Percentiles rank a stretch among this genome's conserved stretches.
phyloP scores from a whole-genome alignment of 2,888 invertebrate species.

The Papilio protenor region DNA sequence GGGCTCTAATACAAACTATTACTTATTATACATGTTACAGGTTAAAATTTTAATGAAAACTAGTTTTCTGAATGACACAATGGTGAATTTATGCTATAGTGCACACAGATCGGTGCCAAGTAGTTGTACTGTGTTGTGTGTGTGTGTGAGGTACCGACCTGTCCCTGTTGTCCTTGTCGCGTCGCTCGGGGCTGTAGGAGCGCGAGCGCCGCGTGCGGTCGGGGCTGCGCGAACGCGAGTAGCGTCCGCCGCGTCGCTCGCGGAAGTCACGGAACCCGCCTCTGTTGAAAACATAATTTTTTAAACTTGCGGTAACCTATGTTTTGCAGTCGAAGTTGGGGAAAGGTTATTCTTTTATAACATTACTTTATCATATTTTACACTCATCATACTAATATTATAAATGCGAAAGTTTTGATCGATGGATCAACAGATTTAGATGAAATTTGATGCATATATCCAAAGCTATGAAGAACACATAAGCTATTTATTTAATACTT shows the following conservation, averaged over 20 bases:
- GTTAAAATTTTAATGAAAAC: neutral
- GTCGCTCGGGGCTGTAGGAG: conserved; percentile 78
- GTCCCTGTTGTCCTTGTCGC: conserved; percentile 77
- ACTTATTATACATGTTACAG: no score
- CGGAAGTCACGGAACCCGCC: conserved; percentile 88
- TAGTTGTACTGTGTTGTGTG: neutral
- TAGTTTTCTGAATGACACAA: neutral
- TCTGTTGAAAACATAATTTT: conserved; percentile 44
- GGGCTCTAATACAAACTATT: neutral
- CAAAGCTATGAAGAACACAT: no score
- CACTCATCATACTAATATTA: no score
- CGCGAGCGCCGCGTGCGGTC: conserved; percentile 76
- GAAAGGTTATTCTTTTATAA: no score
- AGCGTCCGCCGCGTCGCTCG: conserved; percentile 85
- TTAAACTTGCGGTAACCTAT: neutral
- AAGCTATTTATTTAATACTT: no score
- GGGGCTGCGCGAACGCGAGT: conserved; percentile 85
- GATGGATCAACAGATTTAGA: no score
- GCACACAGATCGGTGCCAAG: no score
- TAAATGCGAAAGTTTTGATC: no score
- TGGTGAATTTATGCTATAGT: neutral
- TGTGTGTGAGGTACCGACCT: conserved; percentile 59
- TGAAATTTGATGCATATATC: no score
- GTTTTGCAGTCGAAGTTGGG: no score
- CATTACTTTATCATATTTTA: no score